phyloP scores from a whole-genome alignment of 2,888 invertebrate genomes.

The Nymphalis c-album region DNA sequence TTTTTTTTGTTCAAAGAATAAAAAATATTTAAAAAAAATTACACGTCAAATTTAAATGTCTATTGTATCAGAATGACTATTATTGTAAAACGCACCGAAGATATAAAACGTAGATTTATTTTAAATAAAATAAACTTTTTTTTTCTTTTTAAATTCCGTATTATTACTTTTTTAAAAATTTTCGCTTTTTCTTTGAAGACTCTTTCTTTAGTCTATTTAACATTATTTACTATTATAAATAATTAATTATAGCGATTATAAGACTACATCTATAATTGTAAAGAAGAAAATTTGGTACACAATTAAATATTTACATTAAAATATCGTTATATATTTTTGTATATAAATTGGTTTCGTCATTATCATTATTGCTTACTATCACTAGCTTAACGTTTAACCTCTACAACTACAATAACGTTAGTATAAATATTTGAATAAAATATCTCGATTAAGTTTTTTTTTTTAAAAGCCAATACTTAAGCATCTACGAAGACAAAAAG shows the following conservation, averaged over 20 bases:
- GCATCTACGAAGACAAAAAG: conserved; percentile 60
- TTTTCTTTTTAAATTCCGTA: neutral
- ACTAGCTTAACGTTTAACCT: conserved; percentile 57
- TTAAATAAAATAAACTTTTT: too few species aligned
- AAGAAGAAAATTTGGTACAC: conserved; percentile 80
- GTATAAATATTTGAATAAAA: conserved; percentile 79
- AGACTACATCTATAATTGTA: conserved; percentile 74
- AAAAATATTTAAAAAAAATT: too few species aligned
- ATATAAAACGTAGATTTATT: too few species aligned
- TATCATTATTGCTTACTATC: conserved; percentile 48
- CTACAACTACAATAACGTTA: conserved; percentile 74
- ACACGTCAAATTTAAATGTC: too few species aligned
- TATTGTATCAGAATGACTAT: too few species aligned
- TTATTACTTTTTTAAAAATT: neutral
- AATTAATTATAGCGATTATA: conserved; percentile 37
- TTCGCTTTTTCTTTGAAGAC: conserved; percentile 18
- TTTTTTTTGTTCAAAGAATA: too few species aligned
- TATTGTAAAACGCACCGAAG: too few species aligned
- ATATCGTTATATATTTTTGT: conserved; percentile 73
- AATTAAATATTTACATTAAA: conserved; percentile 74
- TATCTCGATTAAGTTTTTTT: conserved; percentile 64
- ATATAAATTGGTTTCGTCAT: conserved; percentile 74
- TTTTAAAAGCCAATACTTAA: conserved; percentile 61
- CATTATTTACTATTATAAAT: conserved; percentile 31
- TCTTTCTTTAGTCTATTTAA: conserved; percentile 21